phyloP scores from a whole-genome alignment of 2,113 vertebrate species.

The Percopsis transmontana region DNA sequence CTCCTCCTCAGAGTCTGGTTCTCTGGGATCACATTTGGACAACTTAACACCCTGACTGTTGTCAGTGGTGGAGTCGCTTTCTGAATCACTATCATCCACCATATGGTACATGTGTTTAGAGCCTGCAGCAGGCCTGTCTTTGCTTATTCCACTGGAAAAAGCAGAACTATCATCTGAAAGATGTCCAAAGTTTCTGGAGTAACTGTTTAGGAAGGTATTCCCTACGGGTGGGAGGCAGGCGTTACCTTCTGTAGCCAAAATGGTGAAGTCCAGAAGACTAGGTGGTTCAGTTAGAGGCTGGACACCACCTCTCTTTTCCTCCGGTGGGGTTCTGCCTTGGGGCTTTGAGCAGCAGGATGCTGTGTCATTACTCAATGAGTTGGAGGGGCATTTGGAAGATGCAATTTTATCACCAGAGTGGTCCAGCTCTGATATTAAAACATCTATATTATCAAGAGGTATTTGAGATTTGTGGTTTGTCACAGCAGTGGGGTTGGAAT shows the following conservation, averaged over 20 bases:
- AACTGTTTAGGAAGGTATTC: constrained; percentile 82
- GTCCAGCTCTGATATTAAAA: constrained; percentile 69
- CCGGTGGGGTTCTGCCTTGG: neutral
- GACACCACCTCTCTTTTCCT: neutral
- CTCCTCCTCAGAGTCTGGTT: constrained; percentile 81
- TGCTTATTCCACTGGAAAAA: constrained; percentile 37
- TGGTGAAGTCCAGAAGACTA: constrained; percentile 61
- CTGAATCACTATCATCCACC: constrained; percentile 82
- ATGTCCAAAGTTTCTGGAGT: constrained; percentile 83
- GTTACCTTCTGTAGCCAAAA: constrained; percentile 74
- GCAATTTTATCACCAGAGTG: constrained; percentile 22
- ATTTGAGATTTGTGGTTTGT: constrained; percentile 28
- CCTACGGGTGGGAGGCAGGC: constrained; percentile 77
- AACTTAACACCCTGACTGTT: constrained; percentile 18
- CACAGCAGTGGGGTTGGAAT: constrained; percentile 5
- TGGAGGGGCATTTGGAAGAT: neutral
- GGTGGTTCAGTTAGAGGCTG: constrained; percentile 2
- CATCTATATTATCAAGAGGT: constrained; percentile 72
- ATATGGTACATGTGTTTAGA: constrained; percentile 80
- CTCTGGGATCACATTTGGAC: constrained; percentile 4
- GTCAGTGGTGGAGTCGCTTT: constrained; percentile 72
- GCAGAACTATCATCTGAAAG: constrained; percentile 68
- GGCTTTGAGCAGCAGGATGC: neutral
- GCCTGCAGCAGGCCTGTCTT: constrained; percentile 13
- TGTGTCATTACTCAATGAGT: neutral